Evolutionary conservation across 2,888 invertebrate species (phyloP).

Genomic region (Clivina fossor): DNA sequence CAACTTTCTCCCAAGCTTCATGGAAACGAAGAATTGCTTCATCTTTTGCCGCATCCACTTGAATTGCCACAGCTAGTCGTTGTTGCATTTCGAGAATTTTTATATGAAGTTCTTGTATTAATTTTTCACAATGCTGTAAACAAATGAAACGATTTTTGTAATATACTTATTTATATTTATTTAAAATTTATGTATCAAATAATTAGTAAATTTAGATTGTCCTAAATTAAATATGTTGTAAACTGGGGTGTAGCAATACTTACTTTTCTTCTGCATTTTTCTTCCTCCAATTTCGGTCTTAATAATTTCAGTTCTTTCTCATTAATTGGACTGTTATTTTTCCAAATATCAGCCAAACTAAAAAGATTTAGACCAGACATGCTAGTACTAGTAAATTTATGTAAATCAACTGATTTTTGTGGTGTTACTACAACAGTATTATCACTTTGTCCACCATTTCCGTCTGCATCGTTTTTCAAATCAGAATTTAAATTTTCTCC

Average conservation of each 20-base stretch:
- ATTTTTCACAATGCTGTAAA: constrained; percentile 70
- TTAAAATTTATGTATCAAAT: too few species aligned
- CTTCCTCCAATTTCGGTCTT: constrained; percentile 67
- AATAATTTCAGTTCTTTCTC: constrained; percentile 44
- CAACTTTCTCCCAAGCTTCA: constrained; percentile 62
- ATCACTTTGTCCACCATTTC: too few species aligned
- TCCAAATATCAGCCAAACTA: constrained; percentile 69
- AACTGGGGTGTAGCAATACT: constrained; percentile 43
- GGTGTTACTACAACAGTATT: not conserved
- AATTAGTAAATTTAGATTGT: too few species aligned
- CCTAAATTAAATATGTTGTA: not conserved
- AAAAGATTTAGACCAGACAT: constrained; percentile 42
- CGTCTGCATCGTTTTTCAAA: too few species aligned
- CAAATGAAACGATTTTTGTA: constrained; percentile 23
- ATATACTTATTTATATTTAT: too few species aligned
- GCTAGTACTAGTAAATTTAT: too few species aligned
- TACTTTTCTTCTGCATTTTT: constrained; percentile 75
- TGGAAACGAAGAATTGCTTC: constrained; percentile 66
- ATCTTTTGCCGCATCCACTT: constrained; percentile 77
- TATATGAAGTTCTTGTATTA: constrained; percentile 73
- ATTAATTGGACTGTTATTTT: constrained; percentile 45
- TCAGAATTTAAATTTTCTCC: too few species aligned
- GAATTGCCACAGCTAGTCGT: constrained; percentile 74
- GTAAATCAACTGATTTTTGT: not conserved
- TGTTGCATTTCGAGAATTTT: constrained; percentile 76